Evolutionary conservation across 2,797 vertebrate species (phyloP).

Genomic region (Philypnodon macrostomus): DNA sequence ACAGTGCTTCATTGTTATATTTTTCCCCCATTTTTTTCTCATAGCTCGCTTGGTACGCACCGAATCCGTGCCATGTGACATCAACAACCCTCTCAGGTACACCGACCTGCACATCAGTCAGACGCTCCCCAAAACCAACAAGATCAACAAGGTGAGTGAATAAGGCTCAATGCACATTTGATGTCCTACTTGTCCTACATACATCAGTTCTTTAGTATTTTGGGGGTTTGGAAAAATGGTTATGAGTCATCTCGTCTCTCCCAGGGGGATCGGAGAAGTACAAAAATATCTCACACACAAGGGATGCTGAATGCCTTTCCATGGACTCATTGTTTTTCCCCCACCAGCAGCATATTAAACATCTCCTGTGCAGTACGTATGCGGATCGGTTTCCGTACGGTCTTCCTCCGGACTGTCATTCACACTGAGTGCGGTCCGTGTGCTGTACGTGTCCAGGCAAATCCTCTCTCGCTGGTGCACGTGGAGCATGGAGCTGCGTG

Average conservation of each 20-base stretch:
- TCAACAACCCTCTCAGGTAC: conserved; percentile 97
- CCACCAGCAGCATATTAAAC: conserved; percentile 18
- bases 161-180: conserved; percentile 9
- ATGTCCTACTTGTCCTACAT: conserved; percentile 28
- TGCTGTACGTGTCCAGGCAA: too few species aligned
- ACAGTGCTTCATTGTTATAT: conserved; percentile 16
- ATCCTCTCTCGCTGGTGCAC: too few species aligned
- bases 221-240: conserved; percentile 18
- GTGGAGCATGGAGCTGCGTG: too few species aligned
- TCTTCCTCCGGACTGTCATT: too few species aligned
- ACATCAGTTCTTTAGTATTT: conserved; percentile 20
- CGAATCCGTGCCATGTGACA: conserved; percentile 97
- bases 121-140: conserved; percentile 99
- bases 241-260: conserved; percentile 46
- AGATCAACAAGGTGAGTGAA: conserved; percentile 93
- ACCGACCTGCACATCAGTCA: conserved; percentile 97
- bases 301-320: conserved; percentile 51
- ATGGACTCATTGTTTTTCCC: conserved; percentile 28
- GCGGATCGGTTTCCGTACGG: too few species aligned
- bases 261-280: conserved; percentile 33
- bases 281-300: conserved; percentile 43
- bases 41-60: conserved; percentile 95
- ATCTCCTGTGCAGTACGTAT: conserved; percentile 16
- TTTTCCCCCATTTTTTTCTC: neutral
- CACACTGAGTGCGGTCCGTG: too few species aligned